Conservation (phyloP, 2,888 invertebrate genomes). For the Tolmerus cingulatus region DNA sequence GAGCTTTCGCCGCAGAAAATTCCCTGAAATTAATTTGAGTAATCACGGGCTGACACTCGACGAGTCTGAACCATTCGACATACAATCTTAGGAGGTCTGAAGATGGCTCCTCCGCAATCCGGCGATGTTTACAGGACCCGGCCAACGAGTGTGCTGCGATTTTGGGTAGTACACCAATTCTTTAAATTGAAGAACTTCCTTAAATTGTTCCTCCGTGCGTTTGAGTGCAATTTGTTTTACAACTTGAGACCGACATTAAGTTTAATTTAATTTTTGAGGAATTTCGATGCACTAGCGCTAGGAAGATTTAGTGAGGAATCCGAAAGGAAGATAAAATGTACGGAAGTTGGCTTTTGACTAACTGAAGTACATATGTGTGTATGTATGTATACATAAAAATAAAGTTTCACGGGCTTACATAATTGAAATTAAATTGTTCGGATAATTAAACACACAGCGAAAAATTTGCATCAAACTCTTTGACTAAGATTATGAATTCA, state of each 20-base stretch:
- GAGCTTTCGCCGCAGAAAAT: background rate
- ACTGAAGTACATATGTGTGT: too few relatives aligned
- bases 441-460: too few relatives aligned
- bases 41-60: background rate
- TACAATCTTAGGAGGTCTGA: background rate
- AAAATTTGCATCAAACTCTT: too few relatives aligned
- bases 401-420: background rate
- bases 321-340: background rate
- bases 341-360: background rate
- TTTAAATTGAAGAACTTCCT: background rate
- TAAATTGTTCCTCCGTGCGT: background rate
- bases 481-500: too few relatives aligned
- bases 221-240: background rate
- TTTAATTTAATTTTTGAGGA: background rate
- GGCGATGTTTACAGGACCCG: background rate
- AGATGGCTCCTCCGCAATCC: background rate
- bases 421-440: background rate
- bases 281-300: background rate
- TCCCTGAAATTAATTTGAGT: background rate
- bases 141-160: background rate
- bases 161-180: background rate
- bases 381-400: too few relatives aligned
- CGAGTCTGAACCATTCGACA: background rate
- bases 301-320: background rate
- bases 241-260: background rate